A percentile compares a stretch with the other conserved stretches of the same genome.
phyloP scores from a whole-genome alignment of 2,888 invertebrate species.

The Pyrgus malvae region DNA sequence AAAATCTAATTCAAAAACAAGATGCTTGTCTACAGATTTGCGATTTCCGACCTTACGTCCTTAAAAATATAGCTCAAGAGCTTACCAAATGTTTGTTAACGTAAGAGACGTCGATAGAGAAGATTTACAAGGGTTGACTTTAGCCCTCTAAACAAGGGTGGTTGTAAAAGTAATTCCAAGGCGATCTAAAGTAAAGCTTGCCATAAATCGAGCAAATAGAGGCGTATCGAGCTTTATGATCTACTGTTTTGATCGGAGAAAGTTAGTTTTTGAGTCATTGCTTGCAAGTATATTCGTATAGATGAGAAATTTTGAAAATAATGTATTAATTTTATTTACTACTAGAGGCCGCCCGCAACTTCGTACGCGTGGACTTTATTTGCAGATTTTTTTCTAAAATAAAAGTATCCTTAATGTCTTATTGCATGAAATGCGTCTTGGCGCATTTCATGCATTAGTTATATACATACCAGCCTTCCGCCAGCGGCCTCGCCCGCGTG shows the following conservation, averaged over 20 bases:
- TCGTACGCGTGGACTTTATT: no score
- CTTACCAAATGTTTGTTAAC: slow-evolving; percentile 49
- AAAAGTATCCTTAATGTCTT: no score
- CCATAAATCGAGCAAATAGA: background rate
- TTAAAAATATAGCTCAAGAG: background rate
- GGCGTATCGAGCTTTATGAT: background rate
- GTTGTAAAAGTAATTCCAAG: slow-evolving; percentile 23
- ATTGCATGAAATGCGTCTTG: no score
- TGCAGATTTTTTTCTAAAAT: no score
- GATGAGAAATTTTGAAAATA: no score
- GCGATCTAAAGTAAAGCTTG: slow-evolving; percentile 13
- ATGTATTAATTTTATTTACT: no score
- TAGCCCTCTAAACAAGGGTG: slow-evolving; percentile 48
- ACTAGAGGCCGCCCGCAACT: no score
- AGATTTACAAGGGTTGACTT: slow-evolving; percentile 54
- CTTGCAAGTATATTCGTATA: no score
- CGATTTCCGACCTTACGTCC: background rate
- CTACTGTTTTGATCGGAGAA: background rate
- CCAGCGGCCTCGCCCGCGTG: no score
- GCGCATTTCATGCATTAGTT: background rate
- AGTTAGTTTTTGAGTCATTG: no score
- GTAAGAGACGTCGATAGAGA: slow-evolving; percentile 47
- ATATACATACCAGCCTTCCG: background rate
- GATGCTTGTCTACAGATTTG: background rate
- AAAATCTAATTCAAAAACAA: slow-evolving; percentile 11